Evolutionary conservation across 2,888 invertebrate genomes (phyloP).

Genomic region (Euplagia quadripunctaria): DNA sequence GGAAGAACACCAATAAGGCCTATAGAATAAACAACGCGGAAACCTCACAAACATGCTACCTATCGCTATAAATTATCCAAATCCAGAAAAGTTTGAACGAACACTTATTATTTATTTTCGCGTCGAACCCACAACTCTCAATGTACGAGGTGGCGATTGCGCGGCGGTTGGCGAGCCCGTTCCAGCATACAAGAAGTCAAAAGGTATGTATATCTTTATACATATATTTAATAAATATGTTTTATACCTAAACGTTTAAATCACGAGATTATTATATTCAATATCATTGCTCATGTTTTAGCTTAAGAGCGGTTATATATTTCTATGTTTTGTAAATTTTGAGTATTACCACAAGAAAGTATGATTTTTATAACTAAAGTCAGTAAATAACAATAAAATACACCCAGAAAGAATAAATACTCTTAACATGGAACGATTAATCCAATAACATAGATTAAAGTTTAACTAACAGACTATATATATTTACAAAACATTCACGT

Average conservation of each 20-base stretch:
- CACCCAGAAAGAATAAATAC: not conserved
- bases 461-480: not conserved
- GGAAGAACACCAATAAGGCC: not conserved
- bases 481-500: slow-evolving; percentile 15
- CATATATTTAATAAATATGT: not conserved
- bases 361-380: not conserved
- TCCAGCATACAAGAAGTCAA: too few species aligned
- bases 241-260: not conserved
- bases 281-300: too few species aligned
- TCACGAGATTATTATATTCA: not conserved
- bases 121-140: too few species aligned
- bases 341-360: not conserved
- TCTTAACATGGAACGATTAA: not conserved
- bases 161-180: too few species aligned
- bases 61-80: too few species aligned
- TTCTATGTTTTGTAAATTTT: not conserved
- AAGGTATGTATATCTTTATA: not conserved
- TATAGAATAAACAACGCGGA: not conserved
- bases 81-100: too few species aligned
- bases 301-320: not conserved
- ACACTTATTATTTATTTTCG: too few species aligned
- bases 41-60: slow-evolving; percentile 1
- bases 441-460: not conserved
- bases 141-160: too few species aligned
- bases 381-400: not conserved